These are phyloP conservation scores for Microtus richardsoni DNA, from an alignment of 2,113 vertebrate species.

Conservation along the genomic window DNA sequence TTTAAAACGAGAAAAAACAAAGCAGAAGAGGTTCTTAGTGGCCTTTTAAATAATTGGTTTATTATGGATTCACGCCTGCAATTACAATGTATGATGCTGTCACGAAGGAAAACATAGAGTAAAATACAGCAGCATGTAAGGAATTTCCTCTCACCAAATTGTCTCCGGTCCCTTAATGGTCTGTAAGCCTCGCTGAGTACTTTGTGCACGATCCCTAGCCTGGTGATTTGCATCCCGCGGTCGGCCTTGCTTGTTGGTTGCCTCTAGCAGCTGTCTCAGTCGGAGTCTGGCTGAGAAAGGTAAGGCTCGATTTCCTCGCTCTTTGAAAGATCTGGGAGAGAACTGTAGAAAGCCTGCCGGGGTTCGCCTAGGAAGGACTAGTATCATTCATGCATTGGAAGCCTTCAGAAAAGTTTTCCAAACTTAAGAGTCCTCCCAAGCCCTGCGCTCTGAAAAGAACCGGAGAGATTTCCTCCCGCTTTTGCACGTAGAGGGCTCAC, in stretches of 20 bases:
- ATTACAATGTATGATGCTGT: background rate
- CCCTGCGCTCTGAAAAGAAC: constrained; percentile 8
- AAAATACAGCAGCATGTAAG: constrained; percentile 15
- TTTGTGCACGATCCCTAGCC: constrained; percentile 86
- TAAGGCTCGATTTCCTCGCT: constrained; percentile 80
- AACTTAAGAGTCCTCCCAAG: constrained; percentile 18
- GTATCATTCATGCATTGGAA: background rate
- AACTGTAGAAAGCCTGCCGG: background rate
- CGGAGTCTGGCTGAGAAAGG: constrained; percentile 82
- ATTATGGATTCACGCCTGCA: background rate
- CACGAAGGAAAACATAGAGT: background rate
- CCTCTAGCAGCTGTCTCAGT: constrained; percentile 78
- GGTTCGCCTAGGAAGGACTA: background rate
- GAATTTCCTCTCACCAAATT: constrained; percentile 80
- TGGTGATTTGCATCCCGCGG: constrained; percentile 76
- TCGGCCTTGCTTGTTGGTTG: constrained; percentile 39
- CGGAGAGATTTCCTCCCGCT: background rate
- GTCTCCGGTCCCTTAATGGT: constrained; percentile 85
- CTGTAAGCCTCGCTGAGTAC: constrained; percentile 74
- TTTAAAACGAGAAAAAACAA: background rate
- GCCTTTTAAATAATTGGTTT: background rate
- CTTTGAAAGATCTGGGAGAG: constrained; percentile 62
- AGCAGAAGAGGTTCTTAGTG: background rate
- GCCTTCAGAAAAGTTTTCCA: constrained; percentile 49
- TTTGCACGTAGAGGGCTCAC: background rate